Evolutionary conservation across 2,797 vertebrate species (phyloP), one percentile per base, ranked within the genome.

Genomic region (Zonotrichia albicollis): DNA sequence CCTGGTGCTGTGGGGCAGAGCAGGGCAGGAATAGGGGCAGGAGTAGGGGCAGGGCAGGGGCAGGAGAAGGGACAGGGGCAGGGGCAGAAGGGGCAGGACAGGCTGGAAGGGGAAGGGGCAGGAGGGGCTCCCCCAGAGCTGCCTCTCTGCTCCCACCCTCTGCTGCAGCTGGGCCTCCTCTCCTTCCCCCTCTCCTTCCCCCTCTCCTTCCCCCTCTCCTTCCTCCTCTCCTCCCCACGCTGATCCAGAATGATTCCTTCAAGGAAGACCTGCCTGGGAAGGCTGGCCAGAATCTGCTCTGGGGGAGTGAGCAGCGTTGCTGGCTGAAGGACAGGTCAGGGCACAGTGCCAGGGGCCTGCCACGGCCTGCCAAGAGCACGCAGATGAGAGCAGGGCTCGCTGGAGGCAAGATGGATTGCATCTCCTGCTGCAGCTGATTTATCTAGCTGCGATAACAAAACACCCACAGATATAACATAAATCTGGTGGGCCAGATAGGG

Each of bases 281-380:
- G 80, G 83, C 89, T 2, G 67, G 54, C 88, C 96, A 96, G 90
- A 94, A 86, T 95, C 62, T 95, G 94, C 45, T 72, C 90, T 87
- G 97, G 93, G 93, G 97, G 97, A 97, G 97, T 94, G 83, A 80
- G 76, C 82, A 27, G 85, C 93, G 32, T 32, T 93, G 92, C 92
- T 94, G 96, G 97, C 97, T 97, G 96, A 97, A 97, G 96, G 96
- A 97, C 96, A 91, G 95, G 96, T 97, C 96, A 96, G 46, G 96
- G 97, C 96, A 32, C 70, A 57, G 93, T 84, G 96, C 95, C 97
- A 98, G 94, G 89, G 82, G 45, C 94, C 95, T 96, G 16, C 94
- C 96, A 91, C 11, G 9, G 64, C 92, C 88, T 96, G 94, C 96
- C 96, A 96, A 95, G 93, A 97, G 94, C 92, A 51, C 48, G 7